Evolutionary conservation across 2,888 invertebrate species (phyloP).

Genomic region (Trisateles emortualis): DNA sequence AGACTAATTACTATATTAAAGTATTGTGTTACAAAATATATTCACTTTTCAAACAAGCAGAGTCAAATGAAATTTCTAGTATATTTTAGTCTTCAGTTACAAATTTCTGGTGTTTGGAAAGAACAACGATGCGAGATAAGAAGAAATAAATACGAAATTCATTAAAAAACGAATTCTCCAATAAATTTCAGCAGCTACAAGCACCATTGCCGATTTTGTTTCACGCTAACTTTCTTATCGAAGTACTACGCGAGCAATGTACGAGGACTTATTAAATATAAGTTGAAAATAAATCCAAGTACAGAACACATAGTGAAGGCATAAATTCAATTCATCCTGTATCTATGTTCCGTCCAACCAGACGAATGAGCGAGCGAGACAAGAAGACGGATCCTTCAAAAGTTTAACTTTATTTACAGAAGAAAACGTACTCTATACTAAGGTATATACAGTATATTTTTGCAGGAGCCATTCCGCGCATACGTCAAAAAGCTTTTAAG

Average conservation of each 20-base stretch:
- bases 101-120: constrained; percentile 39
- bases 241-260: constrained; percentile 36
- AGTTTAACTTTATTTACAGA: constrained; percentile 47
- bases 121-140: constrained; percentile 46
- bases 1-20: no score
- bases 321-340: constrained; percentile 84
- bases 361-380: constrained; percentile 76
- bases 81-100: constrained; percentile 23
- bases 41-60: no score
- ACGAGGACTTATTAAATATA: constrained; percentile 46
- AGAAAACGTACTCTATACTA: constrained; percentile 32
- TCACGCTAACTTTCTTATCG: neutral
- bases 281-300: constrained; percentile 57
- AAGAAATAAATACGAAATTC: constrained; percentile 37
- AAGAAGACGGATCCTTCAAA: constrained; percentile 75
- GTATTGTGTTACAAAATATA: no score
- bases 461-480: constrained; percentile 28
- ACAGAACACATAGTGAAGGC: constrained; percentile 59
- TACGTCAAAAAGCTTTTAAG: constrained; percentile 55
- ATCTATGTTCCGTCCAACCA: constrained; percentile 79
- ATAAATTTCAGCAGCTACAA: neutral
- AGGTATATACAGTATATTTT: constrained; percentile 39
- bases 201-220: constrained; percentile 28
- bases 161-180: neutral
- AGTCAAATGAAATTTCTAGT: neutral